Conservation (phyloP, 2,888 invertebrate genomes). For the Eristalinus aeneus region DNA sequence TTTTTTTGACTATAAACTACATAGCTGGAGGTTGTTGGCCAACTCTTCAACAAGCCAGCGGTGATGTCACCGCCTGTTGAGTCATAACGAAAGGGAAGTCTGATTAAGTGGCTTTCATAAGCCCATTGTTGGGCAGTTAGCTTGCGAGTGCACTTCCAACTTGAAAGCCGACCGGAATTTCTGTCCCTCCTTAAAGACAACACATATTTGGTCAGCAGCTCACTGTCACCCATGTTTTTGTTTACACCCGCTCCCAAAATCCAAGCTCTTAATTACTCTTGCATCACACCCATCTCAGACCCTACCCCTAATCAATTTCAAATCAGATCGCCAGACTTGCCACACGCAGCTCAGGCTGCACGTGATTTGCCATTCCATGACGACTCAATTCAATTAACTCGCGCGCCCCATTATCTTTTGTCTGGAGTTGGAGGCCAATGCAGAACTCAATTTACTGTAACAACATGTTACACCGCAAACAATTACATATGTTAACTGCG, state of each 20-base stretch:
- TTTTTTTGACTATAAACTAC: too few species aligned
- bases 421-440: background rate
- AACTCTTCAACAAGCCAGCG: too few species aligned
- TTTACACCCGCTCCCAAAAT: background rate
- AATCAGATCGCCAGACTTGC: background rate
- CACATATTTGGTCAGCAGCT: too few species aligned
- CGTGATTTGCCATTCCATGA: background rate
- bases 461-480: slow-evolving; percentile 8
- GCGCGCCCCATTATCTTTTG: background rate
- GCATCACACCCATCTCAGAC: background rate
- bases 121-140: too few species aligned
- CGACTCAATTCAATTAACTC: background rate
- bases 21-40: too few species aligned
- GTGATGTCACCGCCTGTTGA: too few species aligned
- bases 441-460: slow-evolving; percentile 5
- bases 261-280: background rate
- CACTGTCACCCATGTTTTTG: background rate
- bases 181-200: too few species aligned
- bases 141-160: too few species aligned
- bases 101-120: too few species aligned
- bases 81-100: too few species aligned
- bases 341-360: background rate
- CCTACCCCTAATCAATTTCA: background rate
- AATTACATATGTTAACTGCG: slow-evolving; percentile 33
- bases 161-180: too few species aligned